Conservation (phyloP, 2,888 invertebrate genomes). For the Diplazon laetatorius region DNA sequence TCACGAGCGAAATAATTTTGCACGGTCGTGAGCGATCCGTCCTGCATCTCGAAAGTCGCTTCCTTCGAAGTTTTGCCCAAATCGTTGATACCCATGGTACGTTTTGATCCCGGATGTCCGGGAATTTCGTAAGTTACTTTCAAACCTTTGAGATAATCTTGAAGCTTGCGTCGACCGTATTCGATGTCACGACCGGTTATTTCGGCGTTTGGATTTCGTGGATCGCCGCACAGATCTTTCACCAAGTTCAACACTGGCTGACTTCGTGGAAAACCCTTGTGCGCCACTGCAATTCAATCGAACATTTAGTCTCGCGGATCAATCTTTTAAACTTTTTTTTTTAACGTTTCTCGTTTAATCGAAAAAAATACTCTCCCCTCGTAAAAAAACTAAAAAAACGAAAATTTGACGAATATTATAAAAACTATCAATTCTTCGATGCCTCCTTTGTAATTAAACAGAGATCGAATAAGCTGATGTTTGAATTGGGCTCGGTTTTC, state of each 20-base stretch:
- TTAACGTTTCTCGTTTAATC: too few species aligned
- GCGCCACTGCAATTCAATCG: conserved; percentile 85
- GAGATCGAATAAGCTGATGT: too few species aligned
- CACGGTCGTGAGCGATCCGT: conserved; percentile 81
- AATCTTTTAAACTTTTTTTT: too few species aligned
- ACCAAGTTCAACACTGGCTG: conserved; percentile 83
- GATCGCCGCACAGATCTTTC: conserved; percentile 68
- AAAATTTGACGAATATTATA: too few species aligned
- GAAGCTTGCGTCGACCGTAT: conserved; percentile 19
- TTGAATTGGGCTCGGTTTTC: too few species aligned
- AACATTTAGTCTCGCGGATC: too few species aligned
- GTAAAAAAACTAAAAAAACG: too few species aligned
- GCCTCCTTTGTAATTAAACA: too few species aligned
- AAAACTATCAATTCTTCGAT: too few species aligned
- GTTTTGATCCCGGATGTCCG: conserved; percentile 78
- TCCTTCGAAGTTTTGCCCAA: conserved; percentile 77
- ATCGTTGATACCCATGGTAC: conserved; percentile 83
- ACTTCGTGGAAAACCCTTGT: conserved; percentile 89
- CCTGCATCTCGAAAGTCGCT: conserved; percentile 79
- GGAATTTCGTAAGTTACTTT: conserved; percentile 83
- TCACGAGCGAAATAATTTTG: conserved; percentile 81
- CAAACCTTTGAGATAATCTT: conserved; percentile 82
- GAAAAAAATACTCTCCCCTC: too few species aligned
- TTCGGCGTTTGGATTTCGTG: conserved; percentile 57
- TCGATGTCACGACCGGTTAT: conserved; percentile 70